These are phyloP conservation scores for Drosophila parvula DNA, from an alignment of 1,140 invertebrate species.

Conservation along the genomic window DNA sequence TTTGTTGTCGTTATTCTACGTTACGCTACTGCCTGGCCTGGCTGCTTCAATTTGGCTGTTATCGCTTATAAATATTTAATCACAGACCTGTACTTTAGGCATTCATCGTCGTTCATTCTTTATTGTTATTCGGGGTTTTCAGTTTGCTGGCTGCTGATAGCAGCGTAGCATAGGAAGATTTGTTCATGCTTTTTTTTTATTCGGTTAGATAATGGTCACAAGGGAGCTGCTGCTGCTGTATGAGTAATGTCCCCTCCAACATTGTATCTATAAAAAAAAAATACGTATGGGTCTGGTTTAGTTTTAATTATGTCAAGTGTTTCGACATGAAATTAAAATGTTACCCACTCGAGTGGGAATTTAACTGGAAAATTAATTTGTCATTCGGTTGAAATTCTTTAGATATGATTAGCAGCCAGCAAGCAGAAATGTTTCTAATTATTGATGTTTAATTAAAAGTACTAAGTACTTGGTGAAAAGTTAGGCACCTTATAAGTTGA, in stretches of 20 bases:
- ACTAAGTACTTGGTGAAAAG: constrained; percentile 18
- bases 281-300: constrained; percentile 6
- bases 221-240: constrained; percentile 49
- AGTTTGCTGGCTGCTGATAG: constrained; percentile 47
- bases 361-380: constrained; percentile 35
- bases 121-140: constrained; percentile 42
- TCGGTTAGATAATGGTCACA: constrained; percentile 42
- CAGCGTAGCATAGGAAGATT: constrained; percentile 32
- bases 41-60: constrained; percentile 69
- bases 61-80: constrained; percentile 83
- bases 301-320: constrained; percentile 77
- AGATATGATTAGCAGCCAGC: constrained; percentile 32
- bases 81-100: constrained; percentile 75
- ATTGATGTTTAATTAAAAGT: constrained; percentile 35
- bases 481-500: not conserved
- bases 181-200: constrained; percentile 12
- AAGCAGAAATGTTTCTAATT: constrained; percentile 13
- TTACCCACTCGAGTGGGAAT: constrained; percentile 21
- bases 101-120: constrained; percentile 49
- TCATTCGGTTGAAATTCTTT: constrained; percentile 11
- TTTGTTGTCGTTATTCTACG: not conserved
- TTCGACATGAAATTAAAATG: constrained; percentile 80
- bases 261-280: constrained; percentile 25
- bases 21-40: constrained; percentile 14
- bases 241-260: constrained; percentile 53